A percentile compares a stretch with the other conserved stretches of the same genome.
phyloP scores from a whole-genome alignment of 92 coral and sea anemone species.

The Umimayanthus kanabou region DNA sequence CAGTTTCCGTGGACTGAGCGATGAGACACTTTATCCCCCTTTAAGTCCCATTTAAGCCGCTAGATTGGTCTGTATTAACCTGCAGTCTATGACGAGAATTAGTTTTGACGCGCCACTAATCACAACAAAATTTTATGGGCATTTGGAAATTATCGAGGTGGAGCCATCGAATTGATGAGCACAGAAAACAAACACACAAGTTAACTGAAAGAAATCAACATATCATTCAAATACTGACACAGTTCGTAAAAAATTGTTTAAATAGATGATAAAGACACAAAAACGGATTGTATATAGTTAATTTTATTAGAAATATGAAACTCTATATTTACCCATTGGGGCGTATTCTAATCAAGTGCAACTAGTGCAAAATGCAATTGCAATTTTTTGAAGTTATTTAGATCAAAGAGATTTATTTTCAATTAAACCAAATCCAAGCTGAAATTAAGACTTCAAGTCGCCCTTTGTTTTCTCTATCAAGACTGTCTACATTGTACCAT shows the following conservation, averaged over 20 bases:
- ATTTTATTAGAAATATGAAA: neutral
- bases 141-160: conserved; percentile 1
- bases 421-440: neutral
- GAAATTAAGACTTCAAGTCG: neutral
- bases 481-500: neutral
- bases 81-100: neutral
- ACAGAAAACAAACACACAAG: neutral
- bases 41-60: conserved; percentile 6
- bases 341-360: no score
- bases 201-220: neutral
- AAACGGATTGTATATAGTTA: no score
- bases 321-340: no score
- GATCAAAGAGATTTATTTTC: neutral
- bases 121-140: neutral
- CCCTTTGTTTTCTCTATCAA: neutral
- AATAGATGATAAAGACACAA: neutral
- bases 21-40: neutral
- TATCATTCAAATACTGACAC: neutral
- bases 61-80: conserved; percentile 3
- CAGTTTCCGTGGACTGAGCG: neutral
- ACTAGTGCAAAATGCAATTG: neutral
- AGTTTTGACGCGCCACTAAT: conserved; percentile 1
- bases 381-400: neutral
- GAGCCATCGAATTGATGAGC: neutral
- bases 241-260: neutral